Base-by-base conservation (phyloP, 2,888 invertebrate species). In the Pandemis cinnamomeana region DNA sequence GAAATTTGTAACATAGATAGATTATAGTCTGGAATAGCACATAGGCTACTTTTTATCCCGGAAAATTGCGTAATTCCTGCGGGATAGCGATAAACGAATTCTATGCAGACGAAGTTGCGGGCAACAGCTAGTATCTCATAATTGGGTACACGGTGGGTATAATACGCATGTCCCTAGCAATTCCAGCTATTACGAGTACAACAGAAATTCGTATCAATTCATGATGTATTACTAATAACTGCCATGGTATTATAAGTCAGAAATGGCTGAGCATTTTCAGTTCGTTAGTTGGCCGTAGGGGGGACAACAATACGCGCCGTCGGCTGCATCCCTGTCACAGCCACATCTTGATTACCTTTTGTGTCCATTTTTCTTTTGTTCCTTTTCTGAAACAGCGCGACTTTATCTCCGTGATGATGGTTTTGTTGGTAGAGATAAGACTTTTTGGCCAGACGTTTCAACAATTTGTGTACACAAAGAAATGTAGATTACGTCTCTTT, bases 301-400 rank as follows among this genome's bases (percentile, higher is more conserved):
- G 48, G n/a, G 27, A 7, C 27, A 58, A 27, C 27, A 27, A 27
- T 27, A 55, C 41, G 53, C 42, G 15, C 13, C 13, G 41, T n/a
- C 13, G 15, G 7, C 36, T n/a, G 67, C 41, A 41, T 53, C 11
- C 15, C 53, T 53, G 42, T 67, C 53, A 13, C 15, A 13, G 15
- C n/a, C 67, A 41, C 67, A 67, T 67, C 53, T 67, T 41, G 67
- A 67, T 64, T 67, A 71, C 64, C 68, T 69, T 42, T 73, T 72
- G 55, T 64, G 58, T 51, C 42, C 62, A 20, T 44, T 51, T 20
- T n/a, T 72, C 69, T 46, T 27, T 64, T 51, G 7, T 69, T 55
- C 36, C 41, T 55, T 68, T 69, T 64, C n/a, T 42, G n/a, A 48
- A 67, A 41, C 53, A 53, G 8, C n/a, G 42, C 46, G 46, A 13